These are phyloP conservation scores for Troglohyphantes excavatus DNA, from an alignment of 2,888 invertebrate genomes.

Conservation along the genomic window DNA sequence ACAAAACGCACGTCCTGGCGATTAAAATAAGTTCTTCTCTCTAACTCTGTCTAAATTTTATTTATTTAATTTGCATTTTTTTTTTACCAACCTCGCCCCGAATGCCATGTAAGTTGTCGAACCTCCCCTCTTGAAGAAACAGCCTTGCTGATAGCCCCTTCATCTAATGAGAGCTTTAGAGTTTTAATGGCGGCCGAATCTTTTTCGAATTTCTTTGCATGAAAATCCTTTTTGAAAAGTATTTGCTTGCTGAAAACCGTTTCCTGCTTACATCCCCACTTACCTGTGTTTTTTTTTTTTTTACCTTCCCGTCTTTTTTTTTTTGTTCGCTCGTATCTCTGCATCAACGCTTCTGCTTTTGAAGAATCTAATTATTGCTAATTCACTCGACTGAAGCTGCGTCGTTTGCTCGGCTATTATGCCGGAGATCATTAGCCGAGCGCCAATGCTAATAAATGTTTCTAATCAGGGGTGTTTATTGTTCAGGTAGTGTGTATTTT, in stretches of 20 bases:
- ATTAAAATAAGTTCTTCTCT: constrained; percentile 70
- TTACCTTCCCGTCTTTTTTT: background rate
- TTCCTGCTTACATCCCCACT: constrained; percentile 19
- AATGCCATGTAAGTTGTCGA: constrained; percentile 53
- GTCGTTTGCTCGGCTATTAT: constrained; percentile 36
- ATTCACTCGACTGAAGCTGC: constrained; percentile 23
- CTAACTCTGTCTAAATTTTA: constrained; percentile 6
- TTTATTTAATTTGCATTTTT: constrained; percentile 39
- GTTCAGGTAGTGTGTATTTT: background rate
- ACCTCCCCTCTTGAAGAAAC: constrained; percentile 45
- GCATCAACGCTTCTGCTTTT: constrained; percentile 21
- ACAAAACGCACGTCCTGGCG: constrained; percentile 55
- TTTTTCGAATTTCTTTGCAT: constrained; percentile 28
- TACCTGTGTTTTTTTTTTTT: constrained; percentile 17
- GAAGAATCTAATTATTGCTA: constrained; percentile 69
- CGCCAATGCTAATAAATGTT: constrained; percentile 45
- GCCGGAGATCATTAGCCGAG: constrained; percentile 51
- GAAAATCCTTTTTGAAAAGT: constrained; percentile 67
- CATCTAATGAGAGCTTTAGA: constrained; percentile 69
- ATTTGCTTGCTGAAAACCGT: constrained; percentile 37
- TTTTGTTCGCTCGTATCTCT: constrained; percentile 33
- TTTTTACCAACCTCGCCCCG: background rate
- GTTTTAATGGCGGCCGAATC: constrained; percentile 59
- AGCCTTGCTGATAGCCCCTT: constrained; percentile 38
- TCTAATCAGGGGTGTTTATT: constrained; percentile 41